Percentiles rank a stretch among this genome's conserved stretches.
Conservation (phyloP, 1,140 invertebrate genomes). For the Scylla paramamosain region DNA sequence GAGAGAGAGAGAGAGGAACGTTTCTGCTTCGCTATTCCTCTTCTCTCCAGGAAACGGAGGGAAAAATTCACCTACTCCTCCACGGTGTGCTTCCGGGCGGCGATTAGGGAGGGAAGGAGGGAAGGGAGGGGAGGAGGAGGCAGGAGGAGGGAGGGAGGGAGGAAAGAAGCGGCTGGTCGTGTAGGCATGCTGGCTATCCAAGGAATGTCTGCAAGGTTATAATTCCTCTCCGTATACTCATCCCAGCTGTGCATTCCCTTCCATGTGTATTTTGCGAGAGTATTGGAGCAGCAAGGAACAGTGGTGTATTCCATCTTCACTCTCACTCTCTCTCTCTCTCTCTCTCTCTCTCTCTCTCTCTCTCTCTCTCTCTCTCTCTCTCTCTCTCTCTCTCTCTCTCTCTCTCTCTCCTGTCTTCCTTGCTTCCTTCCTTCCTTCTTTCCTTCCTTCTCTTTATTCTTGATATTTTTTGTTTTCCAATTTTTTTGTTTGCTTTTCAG, state of each 20-base stretch:
- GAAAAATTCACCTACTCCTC: neutral
- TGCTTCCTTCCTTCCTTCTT: too few relatives aligned
- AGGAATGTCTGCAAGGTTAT: slow-evolving; percentile 10
- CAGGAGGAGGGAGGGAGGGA: neutral
- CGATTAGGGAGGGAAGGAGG: neutral
- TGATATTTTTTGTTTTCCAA: too few relatives aligned
- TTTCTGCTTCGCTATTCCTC: slow-evolving; percentile 9
- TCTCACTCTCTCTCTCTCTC: neutral
- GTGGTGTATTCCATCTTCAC: neutral
- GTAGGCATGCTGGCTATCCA: neutral
- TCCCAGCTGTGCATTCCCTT: neutral
- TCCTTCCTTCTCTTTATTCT: too few relatives aligned
- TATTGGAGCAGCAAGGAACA: neutral
- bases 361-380: too few relatives aligned
- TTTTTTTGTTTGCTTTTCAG: too few relatives aligned
- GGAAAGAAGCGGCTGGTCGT: neutral
- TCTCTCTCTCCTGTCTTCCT: too few relatives aligned
- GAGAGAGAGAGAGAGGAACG: neutral
- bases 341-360: neutral
- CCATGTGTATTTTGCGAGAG: neutral
- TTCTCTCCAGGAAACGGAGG: slow-evolving; percentile 11
- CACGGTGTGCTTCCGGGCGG: neutral
- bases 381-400: too few relatives aligned
- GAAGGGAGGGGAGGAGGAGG: neutral
- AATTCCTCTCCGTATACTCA: neutral